Conservation (phyloP, 2,888 invertebrate genomes). For the Patella pellucida region DNA sequence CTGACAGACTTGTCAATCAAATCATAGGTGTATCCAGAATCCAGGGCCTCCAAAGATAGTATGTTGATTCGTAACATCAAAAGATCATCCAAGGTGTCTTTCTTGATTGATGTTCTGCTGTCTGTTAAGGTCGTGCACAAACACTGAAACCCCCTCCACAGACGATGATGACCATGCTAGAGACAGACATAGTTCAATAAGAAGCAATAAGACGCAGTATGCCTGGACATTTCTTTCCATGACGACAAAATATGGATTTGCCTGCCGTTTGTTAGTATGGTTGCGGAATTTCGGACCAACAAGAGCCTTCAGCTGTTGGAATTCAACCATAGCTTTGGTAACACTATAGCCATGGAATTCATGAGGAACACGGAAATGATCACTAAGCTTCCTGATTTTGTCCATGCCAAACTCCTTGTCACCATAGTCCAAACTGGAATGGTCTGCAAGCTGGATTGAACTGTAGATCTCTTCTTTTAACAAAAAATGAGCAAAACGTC, state of each 20-base stretch:
- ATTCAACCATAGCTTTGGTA: too few species aligned
- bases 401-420: background rate
- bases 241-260: background rate
- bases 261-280: too few species aligned
- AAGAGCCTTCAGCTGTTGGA: too few species aligned
- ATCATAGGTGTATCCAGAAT: slow-evolving; percentile 13
- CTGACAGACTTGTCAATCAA: slow-evolving; percentile 12
- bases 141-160: background rate
- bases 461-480: background rate
- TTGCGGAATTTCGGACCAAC: too few species aligned
- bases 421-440: background rate
- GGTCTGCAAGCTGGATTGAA: background rate
- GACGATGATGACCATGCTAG: slow-evolving; percentile 6
- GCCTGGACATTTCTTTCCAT: background rate
- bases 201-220: slow-evolving; percentile 8
- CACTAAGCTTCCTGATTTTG: slow-evolving; percentile 7
- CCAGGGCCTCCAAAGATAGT: slow-evolving; percentile 14
- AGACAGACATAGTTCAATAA: slow-evolving; percentile 4
- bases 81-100: background rate
- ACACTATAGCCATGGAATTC: background rate
- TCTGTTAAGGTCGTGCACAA: background rate
- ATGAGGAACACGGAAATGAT: background rate
- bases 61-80: background rate
- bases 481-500: background rate
- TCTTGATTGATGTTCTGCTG: background rate